Base-by-base conservation (phyloP, 2,113 vertebrate genomes). In the Poeciliopsis prolifica region DNA sequence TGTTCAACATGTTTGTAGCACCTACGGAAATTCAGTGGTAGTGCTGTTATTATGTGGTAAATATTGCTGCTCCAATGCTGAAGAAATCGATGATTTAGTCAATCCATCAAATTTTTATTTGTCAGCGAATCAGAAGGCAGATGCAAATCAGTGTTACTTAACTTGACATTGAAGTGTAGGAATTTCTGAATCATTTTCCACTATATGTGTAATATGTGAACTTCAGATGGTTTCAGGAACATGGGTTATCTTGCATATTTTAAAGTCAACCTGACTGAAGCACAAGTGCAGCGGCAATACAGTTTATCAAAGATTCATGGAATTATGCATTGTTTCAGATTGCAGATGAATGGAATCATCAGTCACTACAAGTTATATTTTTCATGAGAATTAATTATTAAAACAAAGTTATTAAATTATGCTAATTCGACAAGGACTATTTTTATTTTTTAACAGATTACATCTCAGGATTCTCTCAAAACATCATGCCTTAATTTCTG, bases 331-430 rank as follows among this genome's bases (percentile, higher is more conserved):
- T 68, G 35, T 84, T 78, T 79, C 33, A 78, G 65, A 66, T 62
- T 70, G 60, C 58, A 75, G 33, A 84, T 80, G 73, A 72, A 61
- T 68, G 62, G 35, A 80, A 82, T 80, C 68, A 84, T 76, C 64
- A 76, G 42, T 4, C 1, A 63, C 68, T 44, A 69, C 70, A 81
- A 83, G 79, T 89, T 44, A 9, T 58, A 79, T 81, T 77, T 86
- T 82, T 77, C 75, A 87, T 66, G 69, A 78, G 60, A 85, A 80
- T 86, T 70, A 80, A 77, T 82, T 72, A 82, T 82, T 88, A 72
- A 83, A 80, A 15, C 69, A 2, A 67, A 85, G 66, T 72, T 87
- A 90, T 82, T 84, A 84, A 77, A 84, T 86, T 88, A 88, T 88
- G 79, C 67, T 75, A 84, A 86, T 84, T 19, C 58, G 51, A 78